Percentiles rank a stretch among this genome's conserved stretches.
Conservation (phyloP, 2,797 vertebrate species). For the Natrix natrix region DNA sequence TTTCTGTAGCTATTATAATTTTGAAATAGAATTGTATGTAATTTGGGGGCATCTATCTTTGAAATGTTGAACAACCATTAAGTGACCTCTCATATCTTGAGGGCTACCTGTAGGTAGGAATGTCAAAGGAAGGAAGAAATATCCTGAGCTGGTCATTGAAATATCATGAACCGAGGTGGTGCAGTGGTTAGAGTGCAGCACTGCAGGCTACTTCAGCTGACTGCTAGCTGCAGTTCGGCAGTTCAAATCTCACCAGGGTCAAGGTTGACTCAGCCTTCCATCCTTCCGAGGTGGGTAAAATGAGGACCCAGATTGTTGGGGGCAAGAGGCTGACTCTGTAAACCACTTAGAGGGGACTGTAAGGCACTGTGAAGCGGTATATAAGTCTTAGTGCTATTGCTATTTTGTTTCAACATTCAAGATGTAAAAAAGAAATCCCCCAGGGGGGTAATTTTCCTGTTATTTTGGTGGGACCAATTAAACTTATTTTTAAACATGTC, state of each 20-base stretch:
- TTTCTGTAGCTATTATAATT: background rate
- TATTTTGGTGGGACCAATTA: slow-evolving; percentile 30
- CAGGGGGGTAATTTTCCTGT: accelerated
- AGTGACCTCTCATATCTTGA: background rate
- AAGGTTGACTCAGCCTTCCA: too few relatives aligned
- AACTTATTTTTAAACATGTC: background rate
- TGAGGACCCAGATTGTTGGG: too few relatives aligned
- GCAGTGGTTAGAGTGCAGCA: too few relatives aligned
- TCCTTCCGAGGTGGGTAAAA: too few relatives aligned
- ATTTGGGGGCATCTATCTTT: background rate
- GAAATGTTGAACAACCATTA: background rate
- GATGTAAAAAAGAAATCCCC: slow-evolving; percentile 7
- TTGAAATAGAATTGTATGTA: background rate
- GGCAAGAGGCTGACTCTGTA: too few relatives aligned
- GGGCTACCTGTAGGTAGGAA: background rate
- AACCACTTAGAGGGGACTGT: too few relatives aligned
- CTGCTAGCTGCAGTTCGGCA: too few relatives aligned
- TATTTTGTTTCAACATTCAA: background rate
- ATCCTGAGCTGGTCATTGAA: background rate
- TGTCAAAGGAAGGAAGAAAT: slow-evolving; percentile 20
- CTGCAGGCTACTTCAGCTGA: too few relatives aligned
- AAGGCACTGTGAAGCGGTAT: too few relatives aligned
- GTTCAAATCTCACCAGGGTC: too few relatives aligned
- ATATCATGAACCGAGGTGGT: too few relatives aligned
- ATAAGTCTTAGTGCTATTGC: too few relatives aligned